A percentile compares a stretch with the other conserved stretches of the same genome.
phyloP scores from a whole-genome alignment of 2,797 vertebrate species.

The Anabacerthia variegaticeps region DNA sequence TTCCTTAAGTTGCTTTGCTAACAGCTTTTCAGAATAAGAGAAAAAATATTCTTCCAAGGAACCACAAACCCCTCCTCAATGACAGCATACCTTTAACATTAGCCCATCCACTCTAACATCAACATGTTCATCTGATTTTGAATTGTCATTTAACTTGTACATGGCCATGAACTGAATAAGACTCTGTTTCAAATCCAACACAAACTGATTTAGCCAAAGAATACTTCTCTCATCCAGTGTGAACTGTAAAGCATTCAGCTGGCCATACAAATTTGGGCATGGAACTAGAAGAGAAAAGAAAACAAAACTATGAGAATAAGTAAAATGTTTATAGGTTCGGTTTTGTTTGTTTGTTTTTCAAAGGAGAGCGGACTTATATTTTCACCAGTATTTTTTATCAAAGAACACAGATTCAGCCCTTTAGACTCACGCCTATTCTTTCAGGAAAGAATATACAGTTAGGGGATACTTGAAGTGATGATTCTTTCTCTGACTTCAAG shows the following conservation, averaged over 20 bases:
- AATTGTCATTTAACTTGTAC: constrained; percentile 93
- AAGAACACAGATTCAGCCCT: background rate
- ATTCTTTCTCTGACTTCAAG: background rate
- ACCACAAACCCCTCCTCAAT: background rate
- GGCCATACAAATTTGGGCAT: constrained; percentile 92
- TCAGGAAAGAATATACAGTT: background rate
- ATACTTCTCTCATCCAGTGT: constrained; percentile 94
- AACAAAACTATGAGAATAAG: background rate
- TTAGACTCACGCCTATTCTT: background rate
- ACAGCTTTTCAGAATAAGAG: background rate
- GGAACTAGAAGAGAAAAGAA: constrained; percentile 84
- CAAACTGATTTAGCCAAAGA: constrained; percentile 96
- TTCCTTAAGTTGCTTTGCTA: background rate
- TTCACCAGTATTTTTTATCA: background rate
- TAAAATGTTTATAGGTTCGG: background rate
- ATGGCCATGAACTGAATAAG: constrained; percentile 97
- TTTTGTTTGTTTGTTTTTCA: background rate
- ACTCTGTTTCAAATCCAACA: constrained; percentile 93
- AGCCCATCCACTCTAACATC: constrained; percentile 94
- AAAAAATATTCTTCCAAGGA: background rate
- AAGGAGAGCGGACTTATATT: background rate
- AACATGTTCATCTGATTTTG: constrained; percentile 96
- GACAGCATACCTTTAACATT: constrained; percentile 91
- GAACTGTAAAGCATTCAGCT: constrained; percentile 96
- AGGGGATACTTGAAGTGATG: background rate